Conservation (phyloP, 2,797 vertebrate species). For the Botia kubotai region DNA sequence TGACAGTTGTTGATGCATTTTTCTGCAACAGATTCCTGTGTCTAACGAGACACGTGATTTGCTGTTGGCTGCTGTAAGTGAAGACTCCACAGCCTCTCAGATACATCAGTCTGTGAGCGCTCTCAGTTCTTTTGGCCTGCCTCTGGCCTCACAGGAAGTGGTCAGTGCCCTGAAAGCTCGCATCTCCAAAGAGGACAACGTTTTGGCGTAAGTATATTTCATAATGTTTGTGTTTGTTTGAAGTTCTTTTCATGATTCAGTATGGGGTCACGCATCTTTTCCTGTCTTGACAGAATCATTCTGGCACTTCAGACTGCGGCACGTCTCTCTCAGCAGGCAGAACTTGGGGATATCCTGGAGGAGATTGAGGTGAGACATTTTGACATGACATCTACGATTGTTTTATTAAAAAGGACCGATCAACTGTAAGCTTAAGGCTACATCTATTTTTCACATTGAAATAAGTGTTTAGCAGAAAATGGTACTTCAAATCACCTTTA, state of each 20-base stretch:
- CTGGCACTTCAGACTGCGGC: constrained; percentile 91
- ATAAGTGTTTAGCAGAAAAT: neutral
- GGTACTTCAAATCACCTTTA: neutral
- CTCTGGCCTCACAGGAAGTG: constrained; percentile 92
- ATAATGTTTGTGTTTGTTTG: neutral
- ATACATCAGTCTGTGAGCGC: constrained; percentile 92
- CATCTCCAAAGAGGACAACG: constrained; percentile 94
- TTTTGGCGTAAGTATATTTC: constrained; percentile 86
- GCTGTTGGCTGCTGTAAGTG: constrained; percentile 91
- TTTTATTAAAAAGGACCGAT: neutral
- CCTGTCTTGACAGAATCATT: constrained; percentile 82
- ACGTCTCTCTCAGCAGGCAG: constrained; percentile 91
- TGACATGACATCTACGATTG: neutral
- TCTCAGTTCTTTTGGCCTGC: constrained; percentile 88
- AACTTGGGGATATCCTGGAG: constrained; percentile 91
- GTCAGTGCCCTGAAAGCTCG: constrained; percentile 87
- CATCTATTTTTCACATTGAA: neutral
- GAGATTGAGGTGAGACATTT: constrained; percentile 90
- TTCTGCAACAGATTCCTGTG: constrained; percentile 82
- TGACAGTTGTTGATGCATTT: neutral
- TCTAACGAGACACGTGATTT: constrained; percentile 96
- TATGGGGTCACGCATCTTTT: neutral
- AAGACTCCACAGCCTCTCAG: constrained; percentile 91
- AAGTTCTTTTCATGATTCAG: neutral
- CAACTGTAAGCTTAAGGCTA: neutral